These are phyloP conservation scores for Drosophila acutilabella DNA, from an alignment of 2,888 invertebrate species.

Conservation along the genomic window DNA sequence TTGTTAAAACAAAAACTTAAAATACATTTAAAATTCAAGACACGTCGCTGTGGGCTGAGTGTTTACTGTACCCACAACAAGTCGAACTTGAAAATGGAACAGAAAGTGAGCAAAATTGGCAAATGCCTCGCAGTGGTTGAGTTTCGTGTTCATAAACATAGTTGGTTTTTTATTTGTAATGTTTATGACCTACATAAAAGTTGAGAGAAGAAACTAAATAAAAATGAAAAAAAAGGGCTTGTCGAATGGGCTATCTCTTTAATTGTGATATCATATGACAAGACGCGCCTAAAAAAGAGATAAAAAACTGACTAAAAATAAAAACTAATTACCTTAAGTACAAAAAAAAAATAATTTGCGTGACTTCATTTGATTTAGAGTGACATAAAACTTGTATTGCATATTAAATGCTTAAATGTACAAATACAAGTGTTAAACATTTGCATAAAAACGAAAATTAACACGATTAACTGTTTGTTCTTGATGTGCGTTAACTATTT, in stretches of 20 bases:
- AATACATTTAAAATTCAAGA: slow-evolving; percentile 49
- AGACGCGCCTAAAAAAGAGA: not conserved
- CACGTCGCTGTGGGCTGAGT: slow-evolving; percentile 26
- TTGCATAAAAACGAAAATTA: no score
- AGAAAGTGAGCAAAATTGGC: slow-evolving; percentile 35
- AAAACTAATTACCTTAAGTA: slow-evolving; percentile 64
- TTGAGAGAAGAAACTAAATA: not conserved
- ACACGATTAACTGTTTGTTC: not conserved
- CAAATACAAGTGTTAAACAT: not conserved
- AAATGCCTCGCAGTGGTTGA: slow-evolving; percentile 14
- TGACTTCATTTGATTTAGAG: slow-evolving; percentile 51
- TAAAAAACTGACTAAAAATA: not conserved
- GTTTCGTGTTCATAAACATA: slow-evolving; percentile 43
- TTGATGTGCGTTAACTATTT: slow-evolving; percentile 2
- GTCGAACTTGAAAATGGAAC: slow-evolving; percentile 65
- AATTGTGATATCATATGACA: slow-evolving; percentile 43
- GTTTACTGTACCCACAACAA: slow-evolving; percentile 35
- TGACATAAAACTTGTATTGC: slow-evolving; percentile 25
- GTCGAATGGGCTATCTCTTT: slow-evolving; percentile 34
- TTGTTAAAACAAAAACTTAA: no score
- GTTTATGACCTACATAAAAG: slow-evolving; percentile 52
- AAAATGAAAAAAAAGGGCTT: slow-evolving; percentile 52
- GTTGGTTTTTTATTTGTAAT: slow-evolving; percentile 19
- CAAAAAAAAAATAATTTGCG: slow-evolving; percentile 51
- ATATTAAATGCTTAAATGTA: slow-evolving; percentile 1